Evolutionary conservation across 2,888 invertebrate species (phyloP), one percentile per base, ranked within the genome.

Genomic region (Heliconius hortense): DNA sequence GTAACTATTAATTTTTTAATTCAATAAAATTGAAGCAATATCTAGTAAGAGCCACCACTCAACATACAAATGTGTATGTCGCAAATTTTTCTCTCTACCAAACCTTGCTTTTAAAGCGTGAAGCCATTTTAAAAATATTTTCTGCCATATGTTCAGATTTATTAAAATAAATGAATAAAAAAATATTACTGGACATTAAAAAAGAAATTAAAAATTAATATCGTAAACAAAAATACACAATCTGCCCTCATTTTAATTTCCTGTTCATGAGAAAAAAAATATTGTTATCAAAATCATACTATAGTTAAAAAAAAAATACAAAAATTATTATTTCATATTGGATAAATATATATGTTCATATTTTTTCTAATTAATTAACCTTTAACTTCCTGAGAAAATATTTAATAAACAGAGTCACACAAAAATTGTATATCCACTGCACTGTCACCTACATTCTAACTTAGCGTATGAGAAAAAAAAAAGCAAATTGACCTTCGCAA

Each of bases 401-500:
- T 21, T 53, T 21, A 53, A 43, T 13, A 43, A 43, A 15, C 43
- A 15, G 13, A 15, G 3, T 15, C 31, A 35, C 4, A 56, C 10
- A 60, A 62, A 60, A 43, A 11, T 21, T 66, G 5, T n/a, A 35
- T n/a, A 53, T 56, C 13, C 71, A 28, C 24, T 24, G 18, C 24
- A 56, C 63, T 68, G 24, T 76, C 71, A 76, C 76, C 76, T 74
- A 76, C 68, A 72, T 76, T 78, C 43, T 76, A 74, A 63, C 53
- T 66, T 43, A 63, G 56, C 31, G 66, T 72, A 64, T n/a, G 63
- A 35, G 63, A 72, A 73, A 43, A 82, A n/a, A 31, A 80, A 86
- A 86, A 84, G 82, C 80, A 85, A 86, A 87, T 88, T 89, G 86
- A 87, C 89, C 88, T 90, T 90, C 86, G 87, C 85, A 86, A 86